Base-by-base conservation (phyloP, 2,113 vertebrate species). In the Erythrocercus mccallii region DNA sequence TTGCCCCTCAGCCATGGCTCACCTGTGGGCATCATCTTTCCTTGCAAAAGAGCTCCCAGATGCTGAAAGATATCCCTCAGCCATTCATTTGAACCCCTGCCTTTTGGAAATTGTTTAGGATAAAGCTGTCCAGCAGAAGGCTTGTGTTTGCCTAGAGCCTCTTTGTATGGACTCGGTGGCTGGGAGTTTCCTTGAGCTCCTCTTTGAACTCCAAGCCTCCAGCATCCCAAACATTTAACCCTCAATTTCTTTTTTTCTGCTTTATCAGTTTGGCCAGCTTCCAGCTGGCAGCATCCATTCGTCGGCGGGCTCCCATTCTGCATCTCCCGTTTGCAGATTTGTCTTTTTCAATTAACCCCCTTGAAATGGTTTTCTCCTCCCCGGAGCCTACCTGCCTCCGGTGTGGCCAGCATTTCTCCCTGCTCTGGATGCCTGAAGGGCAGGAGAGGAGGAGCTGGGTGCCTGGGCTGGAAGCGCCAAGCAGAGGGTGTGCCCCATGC, bases 251-350 rank as follows among this genome's bases (percentile, higher is more conserved):
- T 94, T 64, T 94, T 94, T 64, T 51, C 90, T 77, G 51, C 79
- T 83, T 95, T 96, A 96, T 96, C 95, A 95, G 95, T 95, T 96
- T 94, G 92, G 87, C 79, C 42, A 21, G 47, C 56, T 54, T 77
- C 94, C 94, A 96, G 71, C 92, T 95, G 94, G 96, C 94, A 83
- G 64, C 72, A 40, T 40, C 38, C 38, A 40, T 58, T 83, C 80
- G 19, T 48, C 70, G 37, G 42, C 90, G 44, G 62, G 54, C 81
- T 91, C 73, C 87, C 79, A 47, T 80, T 68, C 87, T 24, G 42
- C 78, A 16, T 58, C 87, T 80, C n/a, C 37, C n/a, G n/a, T 64
- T 89, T 93, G 92, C 79, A 82, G 92, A 88, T 80, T 65, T 65
- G 76, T 86, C 77, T 96, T 38, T 84, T 92, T 82, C 91, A 91